Percentiles rank a stretch among this genome's conserved stretches.
phyloP scores from a whole-genome alignment of 2,113 vertebrate species.

The Elephas maximus region DNA sequence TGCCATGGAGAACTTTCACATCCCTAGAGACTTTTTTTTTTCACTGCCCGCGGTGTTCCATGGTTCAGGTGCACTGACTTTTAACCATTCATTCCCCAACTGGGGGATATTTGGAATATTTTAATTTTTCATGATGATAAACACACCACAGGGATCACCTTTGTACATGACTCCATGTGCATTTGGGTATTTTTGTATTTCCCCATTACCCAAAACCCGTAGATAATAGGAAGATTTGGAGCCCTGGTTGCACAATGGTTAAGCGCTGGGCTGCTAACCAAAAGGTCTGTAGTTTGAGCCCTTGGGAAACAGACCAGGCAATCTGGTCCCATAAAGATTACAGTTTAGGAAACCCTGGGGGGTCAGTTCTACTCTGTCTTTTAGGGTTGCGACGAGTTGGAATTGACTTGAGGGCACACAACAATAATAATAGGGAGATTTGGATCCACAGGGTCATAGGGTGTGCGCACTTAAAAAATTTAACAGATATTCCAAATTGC shows the following conservation, averaged over 20 bases:
- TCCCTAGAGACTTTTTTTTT: not conserved
- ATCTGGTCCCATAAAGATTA: not conserved
- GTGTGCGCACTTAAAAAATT: not conserved
- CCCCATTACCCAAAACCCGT: not conserved
- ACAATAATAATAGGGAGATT: not conserved
- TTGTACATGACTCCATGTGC: accelerated
- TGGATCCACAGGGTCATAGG: not conserved
- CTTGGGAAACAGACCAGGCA: not conserved
- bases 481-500: not conserved
- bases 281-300: not conserved
- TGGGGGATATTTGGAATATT: not conserved
- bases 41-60: no score
- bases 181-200: not conserved
- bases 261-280: not conserved
- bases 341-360: not conserved
- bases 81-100: not conserved
- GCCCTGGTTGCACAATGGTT: not conserved
- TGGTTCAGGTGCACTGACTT: not conserved
- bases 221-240: no score
- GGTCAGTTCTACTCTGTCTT: not conserved
- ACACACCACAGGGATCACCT: not conserved
- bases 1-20: not conserved
- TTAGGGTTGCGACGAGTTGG: not conserved
- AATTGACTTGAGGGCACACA: not conserved
- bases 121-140: not conserved